phyloP scores from a whole-genome alignment of 2,888 invertebrate genomes.

The Lysandra coridon region DNA sequence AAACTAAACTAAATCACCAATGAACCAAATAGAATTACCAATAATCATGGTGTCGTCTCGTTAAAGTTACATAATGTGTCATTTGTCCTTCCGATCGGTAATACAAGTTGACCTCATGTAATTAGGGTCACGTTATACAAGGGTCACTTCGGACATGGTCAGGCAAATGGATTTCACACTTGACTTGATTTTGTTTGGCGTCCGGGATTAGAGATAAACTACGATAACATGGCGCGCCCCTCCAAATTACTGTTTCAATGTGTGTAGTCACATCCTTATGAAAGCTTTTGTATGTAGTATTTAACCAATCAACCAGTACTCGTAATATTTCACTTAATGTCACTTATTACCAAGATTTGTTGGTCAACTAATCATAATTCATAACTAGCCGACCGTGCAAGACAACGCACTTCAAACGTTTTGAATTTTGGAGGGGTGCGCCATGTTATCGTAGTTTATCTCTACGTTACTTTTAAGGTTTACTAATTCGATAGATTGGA shows the following conservation, averaged over 20 bases:
- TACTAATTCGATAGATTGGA: background rate
- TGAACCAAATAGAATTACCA: conserved; percentile 1
- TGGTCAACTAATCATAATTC: too few species aligned
- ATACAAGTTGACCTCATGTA: conserved; percentile 5
- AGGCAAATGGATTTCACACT: conserved; percentile 19
- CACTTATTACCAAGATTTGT: too few species aligned
- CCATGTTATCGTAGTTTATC: too few species aligned
- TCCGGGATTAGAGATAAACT: background rate
- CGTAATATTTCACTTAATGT: too few species aligned
- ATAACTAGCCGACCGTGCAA: too few species aligned
- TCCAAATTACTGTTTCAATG: too few species aligned
- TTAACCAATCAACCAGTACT: too few species aligned
- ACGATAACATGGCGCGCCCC: too few species aligned
- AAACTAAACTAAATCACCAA: background rate
- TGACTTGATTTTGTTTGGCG: background rate
- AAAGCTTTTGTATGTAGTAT: too few species aligned
- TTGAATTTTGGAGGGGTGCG: too few species aligned
- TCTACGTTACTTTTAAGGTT: background rate
- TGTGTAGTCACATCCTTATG: too few species aligned
- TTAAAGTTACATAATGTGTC: background rate
- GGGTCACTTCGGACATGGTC: conserved; percentile 15
- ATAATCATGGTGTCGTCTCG: conserved; percentile 6
- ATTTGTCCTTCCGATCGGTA: background rate
- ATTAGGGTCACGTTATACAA: background rate
- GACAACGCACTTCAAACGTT: too few species aligned